Evolutionary conservation across 2,113 vertebrate species (phyloP).

Genomic region (Dascyllus trimaculatus): DNA sequence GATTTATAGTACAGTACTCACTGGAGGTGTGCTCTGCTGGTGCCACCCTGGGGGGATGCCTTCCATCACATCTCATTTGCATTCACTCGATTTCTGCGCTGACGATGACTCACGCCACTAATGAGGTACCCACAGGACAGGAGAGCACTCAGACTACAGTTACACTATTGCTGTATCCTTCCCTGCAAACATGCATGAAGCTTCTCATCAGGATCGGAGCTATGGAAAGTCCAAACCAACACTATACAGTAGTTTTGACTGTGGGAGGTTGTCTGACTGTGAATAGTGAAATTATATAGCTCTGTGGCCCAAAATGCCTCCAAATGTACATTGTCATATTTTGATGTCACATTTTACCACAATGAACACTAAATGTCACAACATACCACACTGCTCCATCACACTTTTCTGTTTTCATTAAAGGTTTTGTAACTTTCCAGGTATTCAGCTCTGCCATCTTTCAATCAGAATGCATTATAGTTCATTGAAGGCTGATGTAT

Average conservation of each 20-base stretch:
- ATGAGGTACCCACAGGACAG: constrained; percentile 69
- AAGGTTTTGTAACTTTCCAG: not conserved
- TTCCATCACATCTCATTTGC: constrained; percentile 70
- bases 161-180: constrained; percentile 38
- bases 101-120: constrained; percentile 67
- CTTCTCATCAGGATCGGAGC: constrained; percentile 15
- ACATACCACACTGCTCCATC: not conserved
- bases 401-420: too few relatives aligned
- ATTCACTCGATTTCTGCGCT: constrained; percentile 58
- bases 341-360: constrained; percentile 1
- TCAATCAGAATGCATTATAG: not conserved
- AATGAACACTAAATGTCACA: not conserved
- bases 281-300: not conserved
- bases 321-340: constrained; percentile 4
- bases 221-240: not conserved
- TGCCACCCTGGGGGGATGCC: constrained; percentile 51
- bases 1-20: constrained; percentile 61
- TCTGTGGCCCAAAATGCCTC: not conserved
- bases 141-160: constrained; percentile 24
- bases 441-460: not conserved
- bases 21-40: constrained; percentile 38
- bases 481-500: not conserved
- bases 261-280: not conserved
- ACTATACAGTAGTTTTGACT: not conserved
- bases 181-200: constrained; percentile 13